These are phyloP conservation scores for Rhynchophorus ferrugineus DNA, from an alignment of 1,140 invertebrate species.

Conservation along the genomic window DNA sequence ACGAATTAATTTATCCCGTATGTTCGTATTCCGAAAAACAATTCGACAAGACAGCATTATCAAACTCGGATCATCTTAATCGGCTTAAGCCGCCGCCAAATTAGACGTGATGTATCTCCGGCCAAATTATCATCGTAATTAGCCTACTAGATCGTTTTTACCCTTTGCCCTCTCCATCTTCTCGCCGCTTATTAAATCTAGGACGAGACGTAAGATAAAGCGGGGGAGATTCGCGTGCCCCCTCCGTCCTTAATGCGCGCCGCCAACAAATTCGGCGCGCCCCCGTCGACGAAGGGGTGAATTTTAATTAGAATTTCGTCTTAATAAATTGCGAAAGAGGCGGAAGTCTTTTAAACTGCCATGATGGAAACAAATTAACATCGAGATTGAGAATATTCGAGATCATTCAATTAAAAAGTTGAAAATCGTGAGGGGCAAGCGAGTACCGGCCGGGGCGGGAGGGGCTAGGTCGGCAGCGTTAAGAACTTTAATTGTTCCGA, in stretches of 20 bases:
- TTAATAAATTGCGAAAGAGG: conserved; percentile 15
- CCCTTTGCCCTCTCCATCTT: not conserved
- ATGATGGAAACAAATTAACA: conserved; percentile 20
- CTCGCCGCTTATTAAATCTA: not conserved
- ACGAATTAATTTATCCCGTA: no score
- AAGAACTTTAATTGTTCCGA: no score
- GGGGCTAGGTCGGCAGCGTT: no score
- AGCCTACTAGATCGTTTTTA: no score
- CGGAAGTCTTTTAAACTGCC: conserved; percentile 13
- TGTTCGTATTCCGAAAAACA: no score
- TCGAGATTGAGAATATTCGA: conserved; percentile 14
- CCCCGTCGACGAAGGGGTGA: not conserved
- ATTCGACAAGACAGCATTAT: no score
- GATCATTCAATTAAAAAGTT: conserved; percentile 19
- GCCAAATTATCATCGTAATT: no score
- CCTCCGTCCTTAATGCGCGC: conserved; percentile 1
- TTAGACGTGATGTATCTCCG: no score
- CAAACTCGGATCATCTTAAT: no score
- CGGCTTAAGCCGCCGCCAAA: no score
- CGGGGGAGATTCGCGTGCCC: not conserved
- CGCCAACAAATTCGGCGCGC: conserved; percentile 14
- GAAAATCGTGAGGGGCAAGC: not conserved
- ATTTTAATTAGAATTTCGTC: conserved; percentile 15
- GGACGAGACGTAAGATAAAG: conserved; percentile 3
- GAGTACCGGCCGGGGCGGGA: no score